Evolutionary conservation across 1,140 invertebrate species (phyloP), one percentile per base, ranked within the genome.

Genomic region (Bombus fervidus): DNA sequence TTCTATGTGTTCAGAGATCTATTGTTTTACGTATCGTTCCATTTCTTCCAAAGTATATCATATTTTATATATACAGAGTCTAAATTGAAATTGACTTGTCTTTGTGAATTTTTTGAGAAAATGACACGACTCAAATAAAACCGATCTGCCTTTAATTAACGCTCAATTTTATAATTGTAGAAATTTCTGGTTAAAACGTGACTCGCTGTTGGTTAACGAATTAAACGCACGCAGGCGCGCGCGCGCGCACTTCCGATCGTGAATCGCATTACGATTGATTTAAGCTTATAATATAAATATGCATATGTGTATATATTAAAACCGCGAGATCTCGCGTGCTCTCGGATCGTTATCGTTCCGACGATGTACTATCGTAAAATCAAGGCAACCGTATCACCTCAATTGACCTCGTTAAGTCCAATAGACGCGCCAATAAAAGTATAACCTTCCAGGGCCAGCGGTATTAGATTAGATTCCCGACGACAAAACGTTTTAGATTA

Each of bases 321-420:
- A 62, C 25, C 41, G 78, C 37, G 31, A 57, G 25, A 81, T 81
- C 12, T 62, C 73, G 62, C 47, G 15, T 41, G 37, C 68, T 83
- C 79, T 84, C 68, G 82, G 87, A 90, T 92, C 83, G 86, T 93
- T 93, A 92, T 93, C 91, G 86, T 85, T 73, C 82, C 87, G 84
- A 91, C 91, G 91, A 90, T 72, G 80, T 69, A 87, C 92, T 92
- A 93, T 93, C 93, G 91, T 93, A 92, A 94, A 92, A 93, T 92
- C 93, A 93, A 93, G 93, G 93, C 93, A 93, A 91, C 89, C 91
- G 89, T 94, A 93, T 93, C 89, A 88, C 91, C 89, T 92, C 92
- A 95, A 94, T 94, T 94, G 94, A 89, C 87, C 93, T 95, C 91
- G 94, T 95, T 94, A 94, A 94, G 90, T 92, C 93, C 92, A 94